These are phyloP conservation scores for Arrhamphus sclerolepis DNA, from an alignment of 2,797 vertebrate genomes.

Conservation along the genomic window DNA sequence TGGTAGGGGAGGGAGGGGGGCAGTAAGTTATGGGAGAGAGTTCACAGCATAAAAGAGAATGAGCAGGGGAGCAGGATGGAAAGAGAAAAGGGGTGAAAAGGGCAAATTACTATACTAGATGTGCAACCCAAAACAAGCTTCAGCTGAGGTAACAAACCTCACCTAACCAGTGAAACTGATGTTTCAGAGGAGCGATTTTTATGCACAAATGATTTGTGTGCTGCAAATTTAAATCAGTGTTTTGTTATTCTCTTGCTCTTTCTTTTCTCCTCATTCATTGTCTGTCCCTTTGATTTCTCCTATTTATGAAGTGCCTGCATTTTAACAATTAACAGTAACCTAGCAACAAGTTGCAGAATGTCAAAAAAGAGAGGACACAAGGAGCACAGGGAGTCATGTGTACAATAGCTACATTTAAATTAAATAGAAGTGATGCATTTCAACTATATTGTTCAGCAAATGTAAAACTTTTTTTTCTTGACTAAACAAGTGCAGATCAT, in stretches of 20 bases:
- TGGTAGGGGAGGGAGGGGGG: conserved; percentile 39
- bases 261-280: conserved; percentile 12
- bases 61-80: conserved; percentile 30
- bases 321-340: conserved; percentile 75
- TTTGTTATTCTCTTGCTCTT: conserved; percentile 18
- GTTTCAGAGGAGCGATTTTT: conserved; percentile 11
- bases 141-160: conserved; percentile 12
- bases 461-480: not conserved
- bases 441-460: no score
- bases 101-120: conserved; percentile 49
- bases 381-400: not conserved
- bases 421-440: not conserved
- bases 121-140: conserved; percentile 25
- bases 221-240: not conserved
- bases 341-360: conserved; percentile 65
- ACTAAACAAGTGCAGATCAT: conserved; percentile 7
- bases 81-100: conserved; percentile 28
- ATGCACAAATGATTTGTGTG: conserved; percentile 18
- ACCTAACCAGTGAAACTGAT: not conserved
- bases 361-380: conserved; percentile 21
- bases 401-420: conserved; percentile 8
- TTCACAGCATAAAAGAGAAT: conserved; percentile 60
- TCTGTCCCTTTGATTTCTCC: conserved; percentile 21
- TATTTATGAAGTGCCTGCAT: conserved; percentile 44
- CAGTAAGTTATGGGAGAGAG: conserved; percentile 63